Base-by-base conservation (phyloP, 2,113 vertebrate species). In the Calyptomena viridis region DNA sequence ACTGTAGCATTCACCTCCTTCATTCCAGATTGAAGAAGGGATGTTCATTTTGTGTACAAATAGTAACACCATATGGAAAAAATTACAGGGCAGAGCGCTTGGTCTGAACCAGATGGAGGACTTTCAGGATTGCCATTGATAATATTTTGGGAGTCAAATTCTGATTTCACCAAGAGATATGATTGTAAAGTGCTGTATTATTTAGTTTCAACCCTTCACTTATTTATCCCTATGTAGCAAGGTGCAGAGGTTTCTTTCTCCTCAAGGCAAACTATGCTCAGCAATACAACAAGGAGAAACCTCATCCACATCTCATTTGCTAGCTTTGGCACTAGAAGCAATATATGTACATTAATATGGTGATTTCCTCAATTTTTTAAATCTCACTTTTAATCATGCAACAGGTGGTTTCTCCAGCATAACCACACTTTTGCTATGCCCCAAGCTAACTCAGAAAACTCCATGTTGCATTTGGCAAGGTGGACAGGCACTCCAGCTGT, bases 341-440 rank as follows among this genome's bases (percentile, higher is more conserved):
- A 18, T 30, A 11, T 31, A 28, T 28, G 23, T 50, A 28, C 30
- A 21, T 63, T 67, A 59, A 68, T 35, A 7, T 2, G 25, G 23
- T 30, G 24, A 69, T 81, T 73, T 66, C n/a, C n/a, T 82, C 40
- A 18, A 15, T 2, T 74, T 35, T 77, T 84, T 23, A n/a, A n/a
- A 24, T 40, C 24, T 14, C 0, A 0, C 6, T 87, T 84, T 69
- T 88, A 37, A 56, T 74, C 52, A n/a, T 5, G 14, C 2, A 72
- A 20, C 0, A 2, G 9, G 23, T 12, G 1, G 6, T 59, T 52
- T 67, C 18, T 18, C 13, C 25, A 62, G 7, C 31, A 11, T 40
- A n/a, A 25, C 8, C 55, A 5, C 52, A n/a, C 5, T 77, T 47
- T 40, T 53, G 6, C 17, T 59, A 69, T 13, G 39, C 39, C 42